Conservation (phyloP, 2,797 vertebrate species). For the Acanthurus lineatus region DNA sequence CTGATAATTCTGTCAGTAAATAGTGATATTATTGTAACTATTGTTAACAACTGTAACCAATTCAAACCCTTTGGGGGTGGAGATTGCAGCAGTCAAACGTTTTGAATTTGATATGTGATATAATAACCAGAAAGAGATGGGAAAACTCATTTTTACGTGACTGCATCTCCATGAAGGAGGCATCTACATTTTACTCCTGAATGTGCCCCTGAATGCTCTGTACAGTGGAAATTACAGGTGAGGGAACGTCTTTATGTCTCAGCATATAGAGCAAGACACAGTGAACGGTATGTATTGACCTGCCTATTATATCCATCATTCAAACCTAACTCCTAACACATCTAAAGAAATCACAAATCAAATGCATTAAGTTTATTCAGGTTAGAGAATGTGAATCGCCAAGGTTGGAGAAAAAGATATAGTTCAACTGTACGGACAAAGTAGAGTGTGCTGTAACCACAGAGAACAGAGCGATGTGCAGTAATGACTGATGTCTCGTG, state of each 20-base stretch:
- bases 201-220: slow-evolving; percentile 5
- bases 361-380: slow-evolving; percentile 9
- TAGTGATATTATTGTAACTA: slow-evolving; percentile 41
- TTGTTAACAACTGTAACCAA: slow-evolving; percentile 48
- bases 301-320: neutral
- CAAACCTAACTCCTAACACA: neutral
- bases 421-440: slow-evolving; percentile 11
- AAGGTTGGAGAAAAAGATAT: slow-evolving; percentile 2
- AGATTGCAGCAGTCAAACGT: slow-evolving; percentile 28
- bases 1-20: slow-evolving; percentile 42
- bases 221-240: slow-evolving; percentile 22
- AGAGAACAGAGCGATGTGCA: slow-evolving; percentile 17
- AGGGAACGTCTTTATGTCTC: slow-evolving; percentile 11
- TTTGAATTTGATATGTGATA: slow-evolving; percentile 35
- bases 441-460: slow-evolving; percentile 26
- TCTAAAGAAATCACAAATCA: neutral
- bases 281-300: neutral
- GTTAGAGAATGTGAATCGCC: neutral
- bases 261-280: neutral
- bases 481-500: slow-evolving; percentile 71
- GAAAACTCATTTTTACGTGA: slow-evolving; percentile 25
- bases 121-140: slow-evolving; percentile 33
- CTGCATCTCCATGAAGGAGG: slow-evolving; percentile 30
- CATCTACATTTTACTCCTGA: slow-evolving; percentile 2
- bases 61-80: slow-evolving; percentile 39